Base-by-base conservation (phyloP, 1,140 invertebrate genomes). In the Drosophila miranda region DNA sequence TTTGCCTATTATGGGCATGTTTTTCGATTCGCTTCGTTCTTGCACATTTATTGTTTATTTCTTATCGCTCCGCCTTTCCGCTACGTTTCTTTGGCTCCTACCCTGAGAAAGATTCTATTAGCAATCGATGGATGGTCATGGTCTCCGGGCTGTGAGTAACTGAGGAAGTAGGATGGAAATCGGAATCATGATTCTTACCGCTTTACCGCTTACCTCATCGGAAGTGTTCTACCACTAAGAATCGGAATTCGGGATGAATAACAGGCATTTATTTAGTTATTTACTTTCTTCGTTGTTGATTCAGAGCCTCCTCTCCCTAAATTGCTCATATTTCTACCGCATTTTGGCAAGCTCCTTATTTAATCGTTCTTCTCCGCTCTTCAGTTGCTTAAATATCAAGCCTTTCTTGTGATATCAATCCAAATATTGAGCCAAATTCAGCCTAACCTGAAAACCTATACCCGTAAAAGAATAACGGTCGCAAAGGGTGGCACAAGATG, bases 1-100 rank as follows among this genome's bases (percentile, higher is more conserved):
- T 74, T 67, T 84, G 81, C 81, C 81, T 84, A 87, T 84, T 84
- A 86, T 84, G 81, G 81, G 49, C 81, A 84, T 84, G 81, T 84
- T 84, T 75, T 58, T 46, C 57, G 49, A 54, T 76, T 49, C 50
- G 60, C 42, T 61, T 62, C 55, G 21, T 30, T 55, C 54, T 59
- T 54, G n/a, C 34, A 2, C 64, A 46, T 42, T 68, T 68, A 54
- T 74, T 64, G 60, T 54, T 73, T 48, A 16, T 66, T 54, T 77
- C 71, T 83, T 83, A 83, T 83, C 78, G 51, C 23, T 5, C 46
- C 60, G 34, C 34, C 11, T 67, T 23, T 53, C 30, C 53, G 4
- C 23, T 0, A 0, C 23, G 23, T 16, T 30, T 49, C 23, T 48
- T 14, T 28, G n/a, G 44, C 30, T 44, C 11, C 3, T 3, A 14